Base-by-base conservation (phyloP, 1,140 invertebrate species). In the Bombus breviceps region DNA sequence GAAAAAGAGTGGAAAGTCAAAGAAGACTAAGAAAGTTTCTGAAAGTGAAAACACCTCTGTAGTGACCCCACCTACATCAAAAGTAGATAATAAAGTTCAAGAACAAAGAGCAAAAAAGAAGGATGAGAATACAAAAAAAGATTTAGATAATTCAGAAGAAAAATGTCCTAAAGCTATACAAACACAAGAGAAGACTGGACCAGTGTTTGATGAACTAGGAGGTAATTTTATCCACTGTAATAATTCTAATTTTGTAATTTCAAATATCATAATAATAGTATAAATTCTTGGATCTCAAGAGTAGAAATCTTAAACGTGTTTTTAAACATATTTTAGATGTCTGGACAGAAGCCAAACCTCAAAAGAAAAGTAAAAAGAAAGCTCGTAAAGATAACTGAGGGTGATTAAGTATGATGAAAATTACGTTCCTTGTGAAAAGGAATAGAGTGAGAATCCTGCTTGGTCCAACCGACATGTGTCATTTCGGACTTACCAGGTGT, bases 331-430 rank as follows among this genome's bases (percentile, higher is more conserved):
- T 89, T 94, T 5, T 91, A 97, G 96, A 97, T 93, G 95, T 95
- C 47, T 97, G 96, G 96, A 96, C 96, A 79, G 97, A 97, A 90
- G 96, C 96, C 18, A 97, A 97, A 92, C 94, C 95, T 66, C 95
- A 96, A 71, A 97, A 96, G 89, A 97, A 97, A 89, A 96, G 95
- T 93, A 97, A 97, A 95, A 97, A 97, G 95, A 97, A 97, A 94
- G 96, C 95, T 79, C 96, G 97, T 89, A 97, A 96, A 91, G 96
- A 97, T 87, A 96, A 97, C 94, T 96, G 96, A 96, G 85, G 37
- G 82, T 66, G 43, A 85, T 87, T 75, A 57, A 64, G 18, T 15
- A 25, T 83, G 75, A 80, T 62, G 72, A 77, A 87, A 86, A 75
- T 82, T 57, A 86, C 89, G 78, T 90, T 91, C 83, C 85, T 91